Conservation (phyloP, 2,888 invertebrate genomes). For the Eumacrocentrus americanus region DNA sequence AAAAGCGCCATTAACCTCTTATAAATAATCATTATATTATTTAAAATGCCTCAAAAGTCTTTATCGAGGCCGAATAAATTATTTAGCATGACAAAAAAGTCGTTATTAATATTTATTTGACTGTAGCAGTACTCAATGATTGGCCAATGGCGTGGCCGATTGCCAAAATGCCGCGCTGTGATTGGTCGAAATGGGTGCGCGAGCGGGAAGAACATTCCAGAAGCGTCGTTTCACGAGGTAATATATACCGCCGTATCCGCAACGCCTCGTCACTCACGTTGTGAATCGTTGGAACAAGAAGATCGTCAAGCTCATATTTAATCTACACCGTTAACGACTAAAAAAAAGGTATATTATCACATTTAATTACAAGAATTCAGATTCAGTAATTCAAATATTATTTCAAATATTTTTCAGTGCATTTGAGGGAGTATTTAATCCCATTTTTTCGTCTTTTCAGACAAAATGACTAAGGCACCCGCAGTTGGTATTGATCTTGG, state of each 20-base stretch:
- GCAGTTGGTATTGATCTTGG: constrained; percentile 96
- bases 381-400: not conserved
- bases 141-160: constrained; percentile 27
- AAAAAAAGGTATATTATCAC: constrained; percentile 1
- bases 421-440: constrained; percentile 3
- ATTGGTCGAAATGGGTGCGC: constrained; percentile 37
- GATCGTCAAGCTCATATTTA: constrained; percentile 43
- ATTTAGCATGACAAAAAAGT: not conserved
- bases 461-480: constrained; percentile 71
- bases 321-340: not conserved
- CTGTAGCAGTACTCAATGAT: not conserved
- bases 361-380: not conserved
- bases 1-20: not conserved
- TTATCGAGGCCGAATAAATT: not conserved
- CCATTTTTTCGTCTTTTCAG: constrained; percentile 39
- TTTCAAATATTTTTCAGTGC: no score
- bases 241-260: constrained; percentile 47
- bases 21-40: not conserved
- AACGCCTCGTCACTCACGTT: constrained; percentile 56
- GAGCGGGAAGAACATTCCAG: constrained; percentile 52
- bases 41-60: not conserved
- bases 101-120: constrained; percentile 3
- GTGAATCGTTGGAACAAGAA: constrained; percentile 57
- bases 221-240: constrained; percentile 43
- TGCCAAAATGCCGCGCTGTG: constrained; percentile 15